These are phyloP conservation scores for Phocides pigmalion DNA, from an alignment of 1,140 invertebrate species.

Conservation along the genomic window DNA sequence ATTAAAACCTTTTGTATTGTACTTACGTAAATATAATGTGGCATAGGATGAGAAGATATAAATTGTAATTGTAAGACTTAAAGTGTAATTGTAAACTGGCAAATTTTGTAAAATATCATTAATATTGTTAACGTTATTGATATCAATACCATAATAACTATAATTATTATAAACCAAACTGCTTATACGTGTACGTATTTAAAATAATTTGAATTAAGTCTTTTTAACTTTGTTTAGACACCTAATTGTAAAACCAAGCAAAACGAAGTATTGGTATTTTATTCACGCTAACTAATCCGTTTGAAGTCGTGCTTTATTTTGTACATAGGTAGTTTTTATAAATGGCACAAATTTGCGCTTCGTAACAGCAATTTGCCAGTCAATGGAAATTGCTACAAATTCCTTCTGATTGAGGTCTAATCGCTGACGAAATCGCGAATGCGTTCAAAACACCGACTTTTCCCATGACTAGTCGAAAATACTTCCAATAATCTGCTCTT, in stretches of 20 bases:
- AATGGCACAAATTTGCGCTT: slow-evolving; percentile 47
- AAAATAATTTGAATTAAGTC: too few relatives aligned
- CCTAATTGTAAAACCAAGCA: not conserved
- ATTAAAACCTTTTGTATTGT: too few relatives aligned
- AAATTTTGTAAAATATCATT: too few relatives aligned
- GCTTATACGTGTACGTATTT: too few relatives aligned
- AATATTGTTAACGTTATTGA: too few relatives aligned
- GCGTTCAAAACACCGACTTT: slow-evolving; percentile 50
- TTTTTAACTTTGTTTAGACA: too few relatives aligned
- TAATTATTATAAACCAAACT: too few relatives aligned
- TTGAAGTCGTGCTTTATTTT: not conserved
- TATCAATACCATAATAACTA: too few relatives aligned
- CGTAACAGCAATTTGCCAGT: slow-evolving; percentile 71
- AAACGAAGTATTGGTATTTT: not conserved
- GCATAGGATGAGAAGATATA: too few relatives aligned
- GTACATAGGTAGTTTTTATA: slow-evolving; percentile 41
- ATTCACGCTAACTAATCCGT: not conserved
- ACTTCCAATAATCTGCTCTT: slow-evolving; percentile 60
- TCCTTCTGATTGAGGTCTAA: slow-evolving; percentile 72
- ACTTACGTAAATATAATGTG: too few relatives aligned
- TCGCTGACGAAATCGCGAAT: slow-evolving; percentile 60
- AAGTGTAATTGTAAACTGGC: too few relatives aligned
- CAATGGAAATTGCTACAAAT: slow-evolving; percentile 78
- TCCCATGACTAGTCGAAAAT: slow-evolving; percentile 76
- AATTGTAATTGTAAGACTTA: too few relatives aligned